Base-by-base conservation (phyloP, 2,888 invertebrate species). In the Uloborus plumipes region DNA sequence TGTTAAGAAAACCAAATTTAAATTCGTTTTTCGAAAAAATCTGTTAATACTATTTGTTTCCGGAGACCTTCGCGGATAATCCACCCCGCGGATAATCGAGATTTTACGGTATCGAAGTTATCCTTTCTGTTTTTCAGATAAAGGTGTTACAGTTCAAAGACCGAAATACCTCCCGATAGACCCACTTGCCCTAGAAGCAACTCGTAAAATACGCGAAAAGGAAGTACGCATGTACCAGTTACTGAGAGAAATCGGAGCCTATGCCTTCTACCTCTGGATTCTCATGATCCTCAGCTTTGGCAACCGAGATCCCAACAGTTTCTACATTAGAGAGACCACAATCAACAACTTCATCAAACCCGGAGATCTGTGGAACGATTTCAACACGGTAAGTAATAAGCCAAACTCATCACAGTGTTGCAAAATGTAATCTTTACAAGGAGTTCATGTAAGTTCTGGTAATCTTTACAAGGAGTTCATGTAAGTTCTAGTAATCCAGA, bases 181-280 rank as follows among this genome's bases (percentile, higher is more conserved):
- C 77, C 87, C 87, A 0, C 84, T 85, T n/a, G 81, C 86, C 0
- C 85, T 90, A 64, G 88, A 88, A 74, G 86, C 87, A 31, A 88
- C 88, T 4, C 85, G 89, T 62, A 86, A 87, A 64, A 84, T 86
- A 26, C 86, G 90, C 2, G 76, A 89, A 83, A 89, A 89, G 62
- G 90, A 90, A 85, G 87, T 89, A 14, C 87, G 89, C 85, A 90
- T 90, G 89, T 89, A 88, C 87, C 86, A 86, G 14, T 87, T 90
- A 22, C 81, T 90, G n/a, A 85, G 89, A 51, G 90, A 90, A 85
- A 89, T 90, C 14, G 72, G 88, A 20, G 87, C 88, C 77, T 90
- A 90, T 85, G 85, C 87, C 7, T 84, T 90, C 82, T 90, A 90
- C 87, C 85, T 90, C 50, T 88, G 88, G 88, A 87, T 90, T 15